Evolutionary conservation across 2,888 invertebrate species (phyloP).

Genomic region (Acleris holmiana): DNA sequence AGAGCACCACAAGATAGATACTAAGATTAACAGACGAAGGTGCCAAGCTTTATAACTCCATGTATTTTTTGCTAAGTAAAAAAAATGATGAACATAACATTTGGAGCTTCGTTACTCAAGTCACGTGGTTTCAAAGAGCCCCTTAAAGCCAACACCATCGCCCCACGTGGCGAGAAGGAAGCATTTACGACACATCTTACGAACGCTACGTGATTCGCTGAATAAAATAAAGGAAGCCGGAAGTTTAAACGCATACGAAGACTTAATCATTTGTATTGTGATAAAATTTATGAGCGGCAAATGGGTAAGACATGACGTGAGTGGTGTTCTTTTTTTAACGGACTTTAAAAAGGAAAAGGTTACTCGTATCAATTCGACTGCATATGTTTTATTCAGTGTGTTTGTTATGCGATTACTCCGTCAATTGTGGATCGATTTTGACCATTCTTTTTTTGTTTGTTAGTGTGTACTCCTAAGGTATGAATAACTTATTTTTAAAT

Average conservation of each 20-base stretch:
- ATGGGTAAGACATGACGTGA: constrained; percentile 24
- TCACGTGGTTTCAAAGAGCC: neutral
- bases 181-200: constrained; percentile 14
- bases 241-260: constrained; percentile 20
- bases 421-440: too few species aligned
- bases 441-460: too few species aligned
- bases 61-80: neutral
- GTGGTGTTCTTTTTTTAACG: neutral
- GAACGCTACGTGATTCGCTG: constrained; percentile 25
- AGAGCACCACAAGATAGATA: too few species aligned
- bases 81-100: constrained; percentile 1
- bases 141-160: constrained; percentile 6
- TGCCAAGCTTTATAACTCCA: neutral
- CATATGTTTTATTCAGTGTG: too few species aligned
- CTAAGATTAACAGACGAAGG: too few species aligned
- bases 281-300: constrained; percentile 31
- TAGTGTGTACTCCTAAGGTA: too few species aligned
- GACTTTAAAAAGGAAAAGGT: too few species aligned
- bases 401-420: too few species aligned
- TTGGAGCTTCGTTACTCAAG: constrained; percentile 1
- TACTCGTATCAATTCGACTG: too few species aligned
- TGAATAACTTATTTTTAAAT: too few species aligned
- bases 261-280: constrained; percentile 29
- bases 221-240: constrained; percentile 24
- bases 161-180: neutral